These are phyloP conservation scores for Lucinisca nassula DNA, from an alignment of 2,888 invertebrate species.

Conservation along the genomic window DNA sequence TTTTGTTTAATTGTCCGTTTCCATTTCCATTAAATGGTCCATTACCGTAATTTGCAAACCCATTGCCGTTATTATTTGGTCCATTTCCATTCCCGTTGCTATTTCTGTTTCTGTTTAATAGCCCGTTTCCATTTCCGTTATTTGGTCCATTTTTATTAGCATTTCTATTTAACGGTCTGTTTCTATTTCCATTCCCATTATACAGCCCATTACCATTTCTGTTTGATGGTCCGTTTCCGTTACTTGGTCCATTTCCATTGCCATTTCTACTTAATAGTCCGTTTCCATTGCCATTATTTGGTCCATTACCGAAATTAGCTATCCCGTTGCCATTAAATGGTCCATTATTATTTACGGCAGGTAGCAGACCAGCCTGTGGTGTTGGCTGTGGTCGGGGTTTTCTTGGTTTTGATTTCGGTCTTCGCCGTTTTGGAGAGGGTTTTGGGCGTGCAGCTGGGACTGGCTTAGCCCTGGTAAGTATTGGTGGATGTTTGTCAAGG, in stretches of 20 bases:
- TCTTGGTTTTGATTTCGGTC: not conserved
- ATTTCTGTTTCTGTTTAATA: not conserved
- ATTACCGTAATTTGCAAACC: not conserved
- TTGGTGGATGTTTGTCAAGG: not conserved
- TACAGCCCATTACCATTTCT: not conserved
- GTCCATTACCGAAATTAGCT: not conserved
- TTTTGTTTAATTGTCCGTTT: not conserved
- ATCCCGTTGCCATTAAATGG: not conserved
- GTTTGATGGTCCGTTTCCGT: not conserved
- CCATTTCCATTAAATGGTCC: not conserved
- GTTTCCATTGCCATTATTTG: not conserved
- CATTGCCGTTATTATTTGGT: not conserved
- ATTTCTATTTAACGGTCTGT: not conserved
- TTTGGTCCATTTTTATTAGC: not conserved
- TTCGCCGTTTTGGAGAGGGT: not conserved
- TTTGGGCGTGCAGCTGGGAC: not conserved
- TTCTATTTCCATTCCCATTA: not conserved
- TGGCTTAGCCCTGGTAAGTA: not conserved
- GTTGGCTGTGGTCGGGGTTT: no score
- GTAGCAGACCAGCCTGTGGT: no score
- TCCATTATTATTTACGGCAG: not conserved
- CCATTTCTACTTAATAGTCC: no score
- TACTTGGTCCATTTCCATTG: not conserved
- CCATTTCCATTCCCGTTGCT: not conserved
- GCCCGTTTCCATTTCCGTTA: not conserved